These are phyloP conservation scores for Halyomorpha halys DNA, from an alignment of 1,140 invertebrate genomes.

Conservation along the genomic window DNA sequence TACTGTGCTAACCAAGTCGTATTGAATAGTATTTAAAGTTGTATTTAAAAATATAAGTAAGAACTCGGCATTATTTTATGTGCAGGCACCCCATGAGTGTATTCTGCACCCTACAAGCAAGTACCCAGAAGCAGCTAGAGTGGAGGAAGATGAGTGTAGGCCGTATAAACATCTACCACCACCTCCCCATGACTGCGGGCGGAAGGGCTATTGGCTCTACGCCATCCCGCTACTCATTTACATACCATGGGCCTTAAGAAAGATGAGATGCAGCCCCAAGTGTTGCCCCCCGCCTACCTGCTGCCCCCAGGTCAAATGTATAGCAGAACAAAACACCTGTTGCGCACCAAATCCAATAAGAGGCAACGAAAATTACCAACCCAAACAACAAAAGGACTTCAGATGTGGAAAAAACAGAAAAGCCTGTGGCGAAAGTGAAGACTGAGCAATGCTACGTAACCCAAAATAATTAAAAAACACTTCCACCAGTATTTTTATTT, in stretches of 20 bases:
- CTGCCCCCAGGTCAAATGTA: neutral
- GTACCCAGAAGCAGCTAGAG: neutral
- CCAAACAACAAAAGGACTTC: neutral
- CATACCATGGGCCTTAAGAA: neutral
- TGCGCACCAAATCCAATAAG: neutral
- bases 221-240: neutral
- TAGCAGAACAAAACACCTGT: neutral
- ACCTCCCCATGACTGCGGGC: too few species aligned
- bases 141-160: neutral
- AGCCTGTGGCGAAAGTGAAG: neutral
- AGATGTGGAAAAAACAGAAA: neutral
- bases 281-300: neutral
- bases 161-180: too few species aligned
- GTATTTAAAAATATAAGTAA: too few species aligned
- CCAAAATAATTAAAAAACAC: too few species aligned
- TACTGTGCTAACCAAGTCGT: too few species aligned
- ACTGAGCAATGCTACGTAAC: too few species aligned
- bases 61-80: too few species aligned
- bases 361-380: neutral
- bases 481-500: too few species aligned
- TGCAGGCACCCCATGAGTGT: too few species aligned
- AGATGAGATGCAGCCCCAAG: neutral
- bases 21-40: too few species aligned
- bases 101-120: too few species aligned
- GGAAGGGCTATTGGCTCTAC: slow-evolving; percentile 9